Conservation (phyloP, 2,113 vertebrate species). For the Lanius collurio region DNA sequence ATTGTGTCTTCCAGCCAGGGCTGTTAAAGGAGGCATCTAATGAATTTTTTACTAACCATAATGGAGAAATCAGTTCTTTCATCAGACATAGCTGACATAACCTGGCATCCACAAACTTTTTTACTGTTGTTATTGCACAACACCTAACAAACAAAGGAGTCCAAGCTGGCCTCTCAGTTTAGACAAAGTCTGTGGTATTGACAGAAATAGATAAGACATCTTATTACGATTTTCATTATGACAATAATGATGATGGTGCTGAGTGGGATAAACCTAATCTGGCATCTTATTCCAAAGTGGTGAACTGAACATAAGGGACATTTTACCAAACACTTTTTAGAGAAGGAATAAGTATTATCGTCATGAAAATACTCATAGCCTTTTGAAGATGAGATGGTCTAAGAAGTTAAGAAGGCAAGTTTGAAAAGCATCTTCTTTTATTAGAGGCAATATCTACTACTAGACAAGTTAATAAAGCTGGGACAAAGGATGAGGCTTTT, state of each 20-base stretch:
- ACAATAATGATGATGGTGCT: not conserved
- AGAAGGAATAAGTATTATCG: not conserved
- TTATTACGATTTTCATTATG: not conserved
- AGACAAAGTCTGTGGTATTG: not conserved
- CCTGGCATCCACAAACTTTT: not conserved
- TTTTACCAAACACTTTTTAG: not conserved
- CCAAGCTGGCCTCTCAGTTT: not conserved
- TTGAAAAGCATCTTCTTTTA: not conserved
- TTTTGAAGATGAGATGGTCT: not conserved
- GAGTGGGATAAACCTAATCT: not conserved
- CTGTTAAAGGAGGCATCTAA: not conserved
- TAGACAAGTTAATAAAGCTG: conserved; percentile 14
- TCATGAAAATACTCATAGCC: not conserved
- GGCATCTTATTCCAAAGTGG: not conserved
- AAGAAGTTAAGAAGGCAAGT: not conserved
- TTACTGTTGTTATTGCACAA: not conserved
- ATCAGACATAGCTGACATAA: not conserved
- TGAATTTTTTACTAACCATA: not conserved
- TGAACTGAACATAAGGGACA: not conserved
- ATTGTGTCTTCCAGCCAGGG: not conserved
- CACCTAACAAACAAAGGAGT: not conserved
- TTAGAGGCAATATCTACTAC: not conserved
- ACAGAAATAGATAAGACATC: not conserved
- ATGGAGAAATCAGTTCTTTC: not conserved
- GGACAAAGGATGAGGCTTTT: not conserved